A percentile compares a stretch with the other conserved stretches of the same genome.
Conservation (phyloP, 2,797 vertebrate species). For the Rhinella marina region DNA sequence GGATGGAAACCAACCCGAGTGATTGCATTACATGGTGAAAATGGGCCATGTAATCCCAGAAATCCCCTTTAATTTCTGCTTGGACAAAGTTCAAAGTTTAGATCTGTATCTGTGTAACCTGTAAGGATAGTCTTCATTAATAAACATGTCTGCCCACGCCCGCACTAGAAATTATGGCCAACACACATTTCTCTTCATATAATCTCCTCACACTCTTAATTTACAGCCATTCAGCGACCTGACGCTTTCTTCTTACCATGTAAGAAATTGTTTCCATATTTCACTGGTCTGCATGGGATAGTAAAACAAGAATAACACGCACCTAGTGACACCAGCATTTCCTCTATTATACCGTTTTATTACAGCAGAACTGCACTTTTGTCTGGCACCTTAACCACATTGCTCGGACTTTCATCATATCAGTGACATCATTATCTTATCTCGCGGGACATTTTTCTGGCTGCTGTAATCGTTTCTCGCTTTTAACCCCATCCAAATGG, state of each 20-base stretch:
- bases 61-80: background rate
- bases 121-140: background rate
- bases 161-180: background rate
- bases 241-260: background rate
- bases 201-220: background rate
- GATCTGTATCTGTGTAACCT: background rate
- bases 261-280: conserved; percentile 14
- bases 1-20: too few relatives aligned
- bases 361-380: background rate
- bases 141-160: background rate
- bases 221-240: background rate
- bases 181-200: background rate
- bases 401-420: conserved; percentile 27
- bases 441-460: conserved; percentile 4
- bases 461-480: background rate
- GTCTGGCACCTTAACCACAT: background rate
- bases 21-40: too few relatives aligned
- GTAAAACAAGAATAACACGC: conserved; percentile 21
- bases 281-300: background rate
- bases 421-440: conserved; percentile 27
- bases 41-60: background rate
- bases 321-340: background rate
- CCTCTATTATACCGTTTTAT: conserved; percentile 18
- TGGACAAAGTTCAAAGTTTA: background rate
- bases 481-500: background rate